A percentile compares a stretch with the other conserved stretches of the same genome.
Evolutionary conservation across 2,113 vertebrate species (phyloP).

Genomic region (Tachysurus fulvidraco): DNA sequence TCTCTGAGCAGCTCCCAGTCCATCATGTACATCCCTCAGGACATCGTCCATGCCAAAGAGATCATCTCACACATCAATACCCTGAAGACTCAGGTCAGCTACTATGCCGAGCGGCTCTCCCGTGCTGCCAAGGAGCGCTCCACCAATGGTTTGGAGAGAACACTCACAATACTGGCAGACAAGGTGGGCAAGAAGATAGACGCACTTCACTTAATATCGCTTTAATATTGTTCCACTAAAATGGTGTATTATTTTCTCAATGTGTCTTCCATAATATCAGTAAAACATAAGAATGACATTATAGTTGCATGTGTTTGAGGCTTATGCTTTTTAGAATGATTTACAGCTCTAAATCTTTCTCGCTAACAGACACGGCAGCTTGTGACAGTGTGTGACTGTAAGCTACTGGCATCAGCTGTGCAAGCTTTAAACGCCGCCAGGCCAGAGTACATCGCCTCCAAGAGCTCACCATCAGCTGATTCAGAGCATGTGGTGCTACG

Average conservation of each 20-base stretch:
- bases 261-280: background rate
- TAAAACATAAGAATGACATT: background rate
- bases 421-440: constrained; percentile 91
- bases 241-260: background rate
- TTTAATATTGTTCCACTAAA: background rate
- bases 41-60: constrained; percentile 92
- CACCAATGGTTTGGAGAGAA: constrained; percentile 91
- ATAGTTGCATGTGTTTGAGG: background rate
- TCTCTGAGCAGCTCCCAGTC: constrained; percentile 88
- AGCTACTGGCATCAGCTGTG: constrained; percentile 90
- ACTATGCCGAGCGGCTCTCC: constrained; percentile 94
- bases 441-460: constrained; percentile 95
- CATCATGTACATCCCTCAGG: constrained; percentile 92
- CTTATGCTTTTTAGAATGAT: background rate
- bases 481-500: constrained; percentile 93
- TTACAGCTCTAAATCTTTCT: background rate
- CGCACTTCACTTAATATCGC: background rate
- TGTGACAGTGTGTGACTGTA: constrained; percentile 94
- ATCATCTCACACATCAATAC: constrained; percentile 97
- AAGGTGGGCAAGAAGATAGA: constrained; percentile 75
- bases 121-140: constrained; percentile 93
- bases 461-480: constrained; percentile 88
- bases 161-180: constrained; percentile 89
- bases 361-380: constrained; percentile 86
- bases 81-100: constrained; percentile 96